A percentile compares a stretch with the other conserved stretches of the same genome.
Conservation (phyloP, 35 echinoderm and acorn worm genomes). For the Patiria miniata region DNA sequence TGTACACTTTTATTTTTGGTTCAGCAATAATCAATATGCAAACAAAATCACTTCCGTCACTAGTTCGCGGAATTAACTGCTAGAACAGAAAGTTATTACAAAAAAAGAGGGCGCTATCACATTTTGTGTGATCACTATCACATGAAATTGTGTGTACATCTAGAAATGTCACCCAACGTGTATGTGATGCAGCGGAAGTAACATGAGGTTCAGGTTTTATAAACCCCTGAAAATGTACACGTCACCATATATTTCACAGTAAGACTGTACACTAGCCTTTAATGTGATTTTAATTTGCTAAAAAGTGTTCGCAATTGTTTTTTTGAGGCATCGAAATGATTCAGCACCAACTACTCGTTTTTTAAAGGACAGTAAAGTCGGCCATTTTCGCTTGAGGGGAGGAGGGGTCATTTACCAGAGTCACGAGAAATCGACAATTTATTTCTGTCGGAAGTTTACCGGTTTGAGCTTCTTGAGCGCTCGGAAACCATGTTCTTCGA, state of each 20-base stretch:
- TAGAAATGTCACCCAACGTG: not conserved
- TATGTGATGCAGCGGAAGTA: not conserved
- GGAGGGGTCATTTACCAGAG: constrained; percentile 2
- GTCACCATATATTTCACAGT: too few species aligned
- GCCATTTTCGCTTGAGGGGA: not conserved
- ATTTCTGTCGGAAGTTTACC: not conserved
- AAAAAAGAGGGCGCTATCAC: not conserved
- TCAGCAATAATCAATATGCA: too few species aligned
- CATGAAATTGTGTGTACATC: constrained; percentile 13
- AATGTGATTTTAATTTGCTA: too few species aligned
- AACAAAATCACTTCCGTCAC: too few species aligned
- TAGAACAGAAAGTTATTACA: too few species aligned
- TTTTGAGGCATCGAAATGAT: too few species aligned
- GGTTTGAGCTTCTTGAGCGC: not conserved
- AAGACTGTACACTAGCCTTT: too few species aligned
- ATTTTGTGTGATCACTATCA: not conserved
- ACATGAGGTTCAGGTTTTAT: not conserved
- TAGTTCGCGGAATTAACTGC: too few species aligned
- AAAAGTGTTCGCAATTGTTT: too few species aligned
- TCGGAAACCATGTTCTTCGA: not conserved
- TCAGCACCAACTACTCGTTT: constrained; percentile 5
- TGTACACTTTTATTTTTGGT: too few species aligned
- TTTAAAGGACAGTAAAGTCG: not conserved
- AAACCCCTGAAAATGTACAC: too few species aligned
- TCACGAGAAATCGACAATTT: not conserved